Evolutionary conservation across 2,888 invertebrate genomes (phyloP).

Genomic region (Sturmia bella): DNA sequence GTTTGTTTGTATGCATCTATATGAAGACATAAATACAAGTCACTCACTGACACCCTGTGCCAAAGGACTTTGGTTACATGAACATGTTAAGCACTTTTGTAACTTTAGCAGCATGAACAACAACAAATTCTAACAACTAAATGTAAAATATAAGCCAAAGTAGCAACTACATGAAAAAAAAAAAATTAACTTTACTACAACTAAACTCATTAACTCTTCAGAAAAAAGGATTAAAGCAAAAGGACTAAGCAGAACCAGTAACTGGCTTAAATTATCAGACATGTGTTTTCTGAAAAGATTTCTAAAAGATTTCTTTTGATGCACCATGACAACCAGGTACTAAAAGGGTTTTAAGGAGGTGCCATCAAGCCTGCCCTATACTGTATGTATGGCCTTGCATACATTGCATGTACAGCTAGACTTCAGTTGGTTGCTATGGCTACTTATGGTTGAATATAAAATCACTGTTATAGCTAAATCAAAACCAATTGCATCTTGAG

Average conservation of each 20-base stretch:
- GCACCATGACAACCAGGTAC: not conserved
- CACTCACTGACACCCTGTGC: conserved; percentile 50
- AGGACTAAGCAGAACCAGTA: conserved; percentile 6
- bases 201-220: conserved; percentile 48
- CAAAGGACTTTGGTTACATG: conserved; percentile 50
- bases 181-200: conserved; percentile 11
- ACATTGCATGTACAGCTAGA: too few species aligned
- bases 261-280: conserved; percentile 4
- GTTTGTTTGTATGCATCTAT: not conserved
- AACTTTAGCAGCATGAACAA: conserved; percentile 35
- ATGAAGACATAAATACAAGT: conserved; percentile 32
- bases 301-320: not conserved
- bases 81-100: conserved; percentile 54
- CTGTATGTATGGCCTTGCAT: too few species aligned
- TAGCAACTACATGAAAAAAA: conserved; percentile 1
- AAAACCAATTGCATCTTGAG: too few species aligned
- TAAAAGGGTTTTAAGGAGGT: not conserved
- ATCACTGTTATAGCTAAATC: too few species aligned
- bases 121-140: conserved; percentile 21
- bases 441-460: too few species aligned
- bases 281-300: not conserved
- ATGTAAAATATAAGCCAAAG: conserved; percentile 21
- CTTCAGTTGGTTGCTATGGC: too few species aligned
- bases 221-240: conserved; percentile 9
- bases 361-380: too few species aligned